phyloP scores from a whole-genome alignment of 2,113 vertebrate species.

The Ceyx margarethae region DNA sequence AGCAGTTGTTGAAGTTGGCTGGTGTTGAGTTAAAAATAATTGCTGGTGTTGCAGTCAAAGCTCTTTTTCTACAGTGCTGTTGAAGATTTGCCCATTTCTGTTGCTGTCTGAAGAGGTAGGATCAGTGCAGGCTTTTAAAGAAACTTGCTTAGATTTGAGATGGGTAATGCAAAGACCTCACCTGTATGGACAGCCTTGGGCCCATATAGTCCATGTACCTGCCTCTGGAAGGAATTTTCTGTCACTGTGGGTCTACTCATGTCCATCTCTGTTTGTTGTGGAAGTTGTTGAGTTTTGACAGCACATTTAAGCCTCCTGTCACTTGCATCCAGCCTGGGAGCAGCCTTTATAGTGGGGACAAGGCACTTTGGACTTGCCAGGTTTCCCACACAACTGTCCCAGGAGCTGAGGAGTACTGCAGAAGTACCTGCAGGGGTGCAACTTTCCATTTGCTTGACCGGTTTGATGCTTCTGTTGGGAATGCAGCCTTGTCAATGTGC shows the following conservation, averaged over 20 bases:
- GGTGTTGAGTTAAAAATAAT: neutral
- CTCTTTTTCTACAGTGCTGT: neutral
- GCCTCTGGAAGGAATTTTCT: neutral
- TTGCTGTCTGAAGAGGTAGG: neutral
- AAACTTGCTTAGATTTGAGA: neutral
- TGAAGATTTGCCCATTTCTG: neutral
- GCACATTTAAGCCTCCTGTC: neutral
- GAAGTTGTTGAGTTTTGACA: neutral
- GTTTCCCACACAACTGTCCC: neutral
- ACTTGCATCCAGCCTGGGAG: neutral
- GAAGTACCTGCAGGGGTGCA: neutral
- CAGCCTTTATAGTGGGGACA: neutral
- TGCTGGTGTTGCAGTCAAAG: neutral
- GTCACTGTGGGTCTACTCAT: fast-evolving
- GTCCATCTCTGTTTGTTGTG: fast-evolving
- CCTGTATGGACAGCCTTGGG: neutral
- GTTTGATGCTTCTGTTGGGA: neutral
- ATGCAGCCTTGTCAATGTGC: neutral
- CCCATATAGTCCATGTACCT: fast-evolving
- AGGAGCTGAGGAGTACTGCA: neutral
- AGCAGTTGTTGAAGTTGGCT: neutral
- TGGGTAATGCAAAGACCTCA: fast-evolving
- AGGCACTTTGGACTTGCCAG: neutral
- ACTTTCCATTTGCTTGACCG: neutral
- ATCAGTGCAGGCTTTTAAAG: neutral